Percentiles rank a stretch among this genome's conserved stretches.
Conservation (phyloP, 2,113 vertebrate species). For the Albula goreensis region DNA sequence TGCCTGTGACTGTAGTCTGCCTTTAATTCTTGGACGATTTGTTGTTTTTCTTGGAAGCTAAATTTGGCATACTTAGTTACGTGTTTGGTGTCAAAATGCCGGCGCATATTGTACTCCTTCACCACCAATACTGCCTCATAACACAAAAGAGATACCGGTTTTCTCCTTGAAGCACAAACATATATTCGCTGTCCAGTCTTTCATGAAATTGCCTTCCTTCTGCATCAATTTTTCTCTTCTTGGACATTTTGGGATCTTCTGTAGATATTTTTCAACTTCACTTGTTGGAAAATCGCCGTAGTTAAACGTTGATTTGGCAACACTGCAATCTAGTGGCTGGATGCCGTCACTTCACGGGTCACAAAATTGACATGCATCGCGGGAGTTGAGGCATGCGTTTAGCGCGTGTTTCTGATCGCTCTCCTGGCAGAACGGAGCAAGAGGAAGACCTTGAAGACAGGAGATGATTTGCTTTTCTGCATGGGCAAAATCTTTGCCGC, state of each 20-base stretch:
- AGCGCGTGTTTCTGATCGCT: neutral
- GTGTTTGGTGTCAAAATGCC: no score
- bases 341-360: no score
- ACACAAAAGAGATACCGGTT: neutral
- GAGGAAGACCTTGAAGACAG: neutral
- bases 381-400: neutral
- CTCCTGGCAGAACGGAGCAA: neutral
- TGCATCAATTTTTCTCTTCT: slow-evolving; percentile 34
- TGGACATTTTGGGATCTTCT: slow-evolving; percentile 21
- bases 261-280: neutral
- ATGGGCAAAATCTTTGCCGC: neutral
- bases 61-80: no score
- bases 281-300: neutral
- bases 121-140: neutral
- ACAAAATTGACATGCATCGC: neutral
- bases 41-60: no score
- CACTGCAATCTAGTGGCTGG: neutral
- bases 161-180: slow-evolving; percentile 34
- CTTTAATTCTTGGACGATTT: slow-evolving; percentile 45
- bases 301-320: neutral
- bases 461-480: neutral
- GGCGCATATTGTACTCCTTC: neutral
- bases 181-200: slow-evolving; percentile 19
- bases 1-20: slow-evolving; percentile 36
- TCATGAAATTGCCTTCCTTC: neutral